A percentile compares a stretch with the other conserved stretches of the same genome.
Conservation (phyloP, 2,888 invertebrate species). For the Digitonthophagus gazella region DNA sequence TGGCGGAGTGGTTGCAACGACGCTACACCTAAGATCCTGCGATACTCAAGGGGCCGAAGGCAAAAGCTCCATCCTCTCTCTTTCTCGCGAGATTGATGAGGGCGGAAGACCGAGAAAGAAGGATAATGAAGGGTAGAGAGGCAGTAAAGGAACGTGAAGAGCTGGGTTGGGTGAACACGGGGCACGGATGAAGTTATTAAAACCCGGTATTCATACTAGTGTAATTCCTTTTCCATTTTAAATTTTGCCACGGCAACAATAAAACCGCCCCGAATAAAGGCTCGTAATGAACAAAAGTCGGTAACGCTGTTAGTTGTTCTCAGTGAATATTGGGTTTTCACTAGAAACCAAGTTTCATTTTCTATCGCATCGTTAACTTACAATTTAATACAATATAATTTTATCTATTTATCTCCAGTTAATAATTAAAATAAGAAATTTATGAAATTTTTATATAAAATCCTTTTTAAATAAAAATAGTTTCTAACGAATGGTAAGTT, state of each 20-base stretch:
- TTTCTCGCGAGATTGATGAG: not conserved
- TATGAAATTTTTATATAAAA: too few relatives aligned
- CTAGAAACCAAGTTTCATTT: not conserved
- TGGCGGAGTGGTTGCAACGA: slow-evolving; percentile 1
- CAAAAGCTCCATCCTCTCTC: not conserved
- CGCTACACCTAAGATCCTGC: not conserved
- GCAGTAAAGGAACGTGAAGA: slow-evolving; percentile 11
- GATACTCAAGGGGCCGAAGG: not conserved
- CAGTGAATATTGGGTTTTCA: slow-evolving; percentile 15
- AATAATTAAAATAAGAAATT: too few relatives aligned
- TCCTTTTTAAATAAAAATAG: too few relatives aligned
- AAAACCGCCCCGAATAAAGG: slow-evolving; percentile 22
- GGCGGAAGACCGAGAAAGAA: slow-evolving; percentile 4
- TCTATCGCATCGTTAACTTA: too few relatives aligned
- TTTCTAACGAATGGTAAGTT: too few relatives aligned
- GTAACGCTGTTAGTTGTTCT: slow-evolving; percentile 28
- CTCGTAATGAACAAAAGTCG: slow-evolving; percentile 30
- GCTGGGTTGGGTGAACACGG: not conserved
- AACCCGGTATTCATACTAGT: slow-evolving; percentile 29
- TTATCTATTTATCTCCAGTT: too few relatives aligned
- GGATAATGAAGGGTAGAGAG: not conserved
- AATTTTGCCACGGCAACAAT: slow-evolving; percentile 30
- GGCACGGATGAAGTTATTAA: slow-evolving; percentile 23
- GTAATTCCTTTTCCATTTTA: slow-evolving; percentile 33
- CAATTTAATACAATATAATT: too few relatives aligned